Percentiles rank a stretch among this genome's conserved stretches.
phyloP scores from a whole-genome alignment of 2,797 vertebrate species.

The Crossoptilon crossoptilon region DNA sequence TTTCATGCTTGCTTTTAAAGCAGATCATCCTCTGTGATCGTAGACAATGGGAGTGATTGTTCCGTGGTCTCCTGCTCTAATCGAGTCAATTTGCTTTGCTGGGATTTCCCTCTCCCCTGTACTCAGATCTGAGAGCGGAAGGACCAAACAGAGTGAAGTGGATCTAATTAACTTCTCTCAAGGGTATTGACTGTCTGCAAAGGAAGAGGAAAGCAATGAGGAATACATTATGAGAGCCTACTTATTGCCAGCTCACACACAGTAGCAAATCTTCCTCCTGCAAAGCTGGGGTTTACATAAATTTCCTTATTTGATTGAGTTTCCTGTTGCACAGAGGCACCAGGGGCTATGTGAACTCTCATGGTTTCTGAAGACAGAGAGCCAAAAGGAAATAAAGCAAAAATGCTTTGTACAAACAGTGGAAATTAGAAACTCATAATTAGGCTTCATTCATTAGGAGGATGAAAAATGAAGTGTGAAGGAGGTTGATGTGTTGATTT shows the following conservation, averaged over 20 bases:
- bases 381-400: slow-evolving; percentile 39
- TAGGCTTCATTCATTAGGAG: slow-evolving; percentile 14
- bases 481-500: not conserved
- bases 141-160: slow-evolving; percentile 67
- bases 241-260: not conserved
- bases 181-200: slow-evolving; percentile 68
- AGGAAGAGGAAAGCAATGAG: slow-evolving; percentile 60
- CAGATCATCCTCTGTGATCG: slow-evolving; percentile 50
- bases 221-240: slow-evolving; percentile 52
- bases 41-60: slow-evolving; percentile 11
- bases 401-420: slow-evolving; percentile 23
- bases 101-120: slow-evolving; percentile 61
- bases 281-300: slow-evolving; percentile 11
- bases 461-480: not conserved
- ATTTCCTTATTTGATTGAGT: slow-evolving; percentile 52
- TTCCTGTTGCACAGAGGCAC: slow-evolving; percentile 36
- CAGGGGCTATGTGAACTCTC: not conserved
- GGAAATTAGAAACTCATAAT: slow-evolving; percentile 55
- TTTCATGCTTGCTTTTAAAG: slow-evolving; percentile 38
- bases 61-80: slow-evolving; percentile 32
- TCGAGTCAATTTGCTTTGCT: slow-evolving; percentile 66
- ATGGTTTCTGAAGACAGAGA: not conserved
- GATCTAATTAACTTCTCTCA: slow-evolving; percentile 75
- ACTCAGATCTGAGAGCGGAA: slow-evolving; percentile 22
- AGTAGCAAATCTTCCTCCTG: slow-evolving; percentile 47